phyloP scores from a whole-genome alignment of 2,113 vertebrate species.

The Passer domesticus region DNA sequence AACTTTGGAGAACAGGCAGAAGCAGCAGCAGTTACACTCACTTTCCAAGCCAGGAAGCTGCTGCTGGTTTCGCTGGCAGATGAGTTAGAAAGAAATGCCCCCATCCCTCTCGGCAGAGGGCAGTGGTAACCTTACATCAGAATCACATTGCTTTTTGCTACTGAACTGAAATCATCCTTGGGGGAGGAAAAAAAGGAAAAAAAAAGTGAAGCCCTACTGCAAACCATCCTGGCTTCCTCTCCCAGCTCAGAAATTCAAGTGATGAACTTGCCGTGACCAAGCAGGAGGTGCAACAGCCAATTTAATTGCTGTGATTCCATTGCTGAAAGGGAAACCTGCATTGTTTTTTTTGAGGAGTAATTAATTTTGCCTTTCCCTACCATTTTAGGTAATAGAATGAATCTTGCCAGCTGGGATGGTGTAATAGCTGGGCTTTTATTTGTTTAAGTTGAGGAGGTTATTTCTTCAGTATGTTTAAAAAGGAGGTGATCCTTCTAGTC shows the following conservation, averaged over 20 bases:
- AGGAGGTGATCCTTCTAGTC: not conserved
- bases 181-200: not conserved
- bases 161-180: not conserved
- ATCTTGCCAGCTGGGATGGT: not conserved
- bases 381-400: not conserved
- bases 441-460: not conserved
- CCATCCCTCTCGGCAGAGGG: slow-evolving; percentile 5
- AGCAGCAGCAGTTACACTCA: not conserved
- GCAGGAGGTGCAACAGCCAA: not conserved
- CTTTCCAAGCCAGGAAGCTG: not conserved
- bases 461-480: not conserved
- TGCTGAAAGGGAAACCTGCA: not conserved
- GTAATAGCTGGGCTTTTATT: not conserved
- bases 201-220: not conserved
- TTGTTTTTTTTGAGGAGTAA: not conserved
- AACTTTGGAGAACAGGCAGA: not conserved
- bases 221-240: not conserved
- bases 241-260: not conserved
- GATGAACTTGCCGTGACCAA: not conserved
- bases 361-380: not conserved
- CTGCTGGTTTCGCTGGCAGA: not conserved
- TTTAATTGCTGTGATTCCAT: not conserved
- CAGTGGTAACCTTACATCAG: not conserved
- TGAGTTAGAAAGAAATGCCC: not conserved
- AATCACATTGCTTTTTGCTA: not conserved